Base-by-base conservation (phyloP, 2,888 invertebrate species). In the Pterostichus niger region DNA sequence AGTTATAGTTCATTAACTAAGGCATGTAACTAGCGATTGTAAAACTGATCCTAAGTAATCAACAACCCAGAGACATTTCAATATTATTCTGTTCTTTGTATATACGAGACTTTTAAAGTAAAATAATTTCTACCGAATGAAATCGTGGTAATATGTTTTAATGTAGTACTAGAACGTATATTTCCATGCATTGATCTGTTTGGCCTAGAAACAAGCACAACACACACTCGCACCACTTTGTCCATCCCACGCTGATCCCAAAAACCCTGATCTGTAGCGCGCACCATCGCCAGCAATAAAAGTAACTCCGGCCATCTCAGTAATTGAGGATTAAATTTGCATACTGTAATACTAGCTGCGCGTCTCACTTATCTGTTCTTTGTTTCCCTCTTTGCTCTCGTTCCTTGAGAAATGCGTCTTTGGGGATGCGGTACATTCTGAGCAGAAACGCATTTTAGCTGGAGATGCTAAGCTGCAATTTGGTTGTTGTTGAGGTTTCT, bases 281-380 rank as follows among this genome's bases (percentile, higher is more conserved):
- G 56, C 56, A 17, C 68, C 46, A 71, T 40, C 44, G 68, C 46
- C 5, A 44, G 68, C 68, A 84, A 86, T 85, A 85, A 85, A 85
- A 86, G 84, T 85, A 84, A 85, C 85, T 86, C 84, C 78, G 81
- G 84, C 83, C 85, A 85, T 86, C 84, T 76, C 85, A 84, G 86
- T 86, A 86, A 86, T 86, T 86, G 85, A 84, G 84, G 85, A 85
- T 86, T 86, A 85, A 86, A 86, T 86, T 85, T 86, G 85, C 85
- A 86, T 86, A 85, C 83, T 84, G 85, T 85, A 85, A 85, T 85
- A 85, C 81, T 81, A 59, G 71, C 81, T 73, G 44, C 68, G 68
- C 73, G 81, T 56, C 71, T 73, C 56, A 81, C 81, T 81, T 81
- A 81, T 81, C 81, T 81, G 81, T 73, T 81, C 81, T 81, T 81